Evolutionary conservation across 2,113 vertebrate species (phyloP).

Genomic region (Rhea pennata): DNA sequence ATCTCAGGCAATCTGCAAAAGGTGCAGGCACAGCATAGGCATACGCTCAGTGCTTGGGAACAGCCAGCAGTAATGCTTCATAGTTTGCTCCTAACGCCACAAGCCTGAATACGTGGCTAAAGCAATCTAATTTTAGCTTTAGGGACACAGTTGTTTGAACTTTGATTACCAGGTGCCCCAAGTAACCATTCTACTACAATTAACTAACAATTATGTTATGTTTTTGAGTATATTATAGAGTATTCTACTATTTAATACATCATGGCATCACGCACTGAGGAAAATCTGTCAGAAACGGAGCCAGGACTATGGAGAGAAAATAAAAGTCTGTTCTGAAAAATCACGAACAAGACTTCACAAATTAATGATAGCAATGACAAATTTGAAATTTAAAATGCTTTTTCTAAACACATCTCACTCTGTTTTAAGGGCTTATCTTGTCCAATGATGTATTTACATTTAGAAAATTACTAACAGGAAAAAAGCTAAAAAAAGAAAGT

Average conservation of each 20-base stretch:
- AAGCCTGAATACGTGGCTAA: background rate
- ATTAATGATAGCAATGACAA: background rate
- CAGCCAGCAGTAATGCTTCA: background rate
- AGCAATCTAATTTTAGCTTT: background rate
- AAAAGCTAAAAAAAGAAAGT: background rate
- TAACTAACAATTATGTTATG: background rate
- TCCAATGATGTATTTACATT: background rate
- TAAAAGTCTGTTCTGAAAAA: background rate
- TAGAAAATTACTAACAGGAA: background rate
- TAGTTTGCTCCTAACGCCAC: background rate
- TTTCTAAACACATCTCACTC: too few relatives aligned
- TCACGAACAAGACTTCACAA: background rate
- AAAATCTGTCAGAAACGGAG: background rate
- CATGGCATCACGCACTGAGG: too few relatives aligned
- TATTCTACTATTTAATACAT: background rate
- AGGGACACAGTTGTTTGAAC: background rate
- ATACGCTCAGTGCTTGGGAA: background rate
- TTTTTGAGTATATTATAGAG: background rate
- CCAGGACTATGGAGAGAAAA: background rate
- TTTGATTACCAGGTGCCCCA: background rate
- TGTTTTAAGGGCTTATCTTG: too few relatives aligned
- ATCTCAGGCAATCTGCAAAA: background rate
- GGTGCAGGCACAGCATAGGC: background rate
- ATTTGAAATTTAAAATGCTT: background rate
- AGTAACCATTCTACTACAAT: background rate